Evolutionary conservation across 37 sponge, comb jelly and placozoan genomes (phyloP).

Genomic region (Halisarca cf. caerulea): DNA sequence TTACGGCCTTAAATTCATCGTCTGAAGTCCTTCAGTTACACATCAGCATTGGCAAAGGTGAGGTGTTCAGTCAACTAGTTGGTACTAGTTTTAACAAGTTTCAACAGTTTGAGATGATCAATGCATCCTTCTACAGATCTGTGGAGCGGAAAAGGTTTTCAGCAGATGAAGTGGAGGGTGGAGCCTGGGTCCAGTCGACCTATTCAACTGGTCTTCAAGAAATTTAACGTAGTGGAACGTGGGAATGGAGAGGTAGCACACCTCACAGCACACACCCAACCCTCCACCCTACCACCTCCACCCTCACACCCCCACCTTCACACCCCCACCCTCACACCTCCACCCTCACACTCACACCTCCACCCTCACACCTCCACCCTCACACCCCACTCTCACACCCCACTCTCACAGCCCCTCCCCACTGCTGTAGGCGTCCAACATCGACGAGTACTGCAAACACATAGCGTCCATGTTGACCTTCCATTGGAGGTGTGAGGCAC

Average conservation of each 20-base stretch:
- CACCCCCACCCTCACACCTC: neutral
- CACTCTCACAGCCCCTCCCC: conserved; percentile 32
- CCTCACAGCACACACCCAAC: neutral
- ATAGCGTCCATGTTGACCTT: neutral
- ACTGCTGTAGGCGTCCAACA: neutral
- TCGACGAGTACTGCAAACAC: neutral
- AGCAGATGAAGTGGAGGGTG: neutral
- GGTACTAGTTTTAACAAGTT: too few relatives aligned
- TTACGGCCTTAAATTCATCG: neutral
- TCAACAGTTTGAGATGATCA: too few relatives aligned
- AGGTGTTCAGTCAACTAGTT: neutral
- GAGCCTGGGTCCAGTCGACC: neutral
- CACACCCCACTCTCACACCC: neutral
- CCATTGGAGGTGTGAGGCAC: neutral
- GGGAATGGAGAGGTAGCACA: conserved; percentile 7
- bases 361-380: neutral
- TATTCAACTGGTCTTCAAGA: neutral
- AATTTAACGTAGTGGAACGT: neutral
- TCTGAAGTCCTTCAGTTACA: neutral
- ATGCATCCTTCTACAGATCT: neutral
- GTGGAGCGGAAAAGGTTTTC: neutral
- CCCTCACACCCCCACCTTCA: neutral
- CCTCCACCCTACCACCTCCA: neutral
- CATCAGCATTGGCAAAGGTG: neutral
- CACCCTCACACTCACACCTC: conserved; percentile 30